Evolutionary conservation across 2,797 vertebrate genomes (phyloP).

Genomic region (Mastacembelus armatus): DNA sequence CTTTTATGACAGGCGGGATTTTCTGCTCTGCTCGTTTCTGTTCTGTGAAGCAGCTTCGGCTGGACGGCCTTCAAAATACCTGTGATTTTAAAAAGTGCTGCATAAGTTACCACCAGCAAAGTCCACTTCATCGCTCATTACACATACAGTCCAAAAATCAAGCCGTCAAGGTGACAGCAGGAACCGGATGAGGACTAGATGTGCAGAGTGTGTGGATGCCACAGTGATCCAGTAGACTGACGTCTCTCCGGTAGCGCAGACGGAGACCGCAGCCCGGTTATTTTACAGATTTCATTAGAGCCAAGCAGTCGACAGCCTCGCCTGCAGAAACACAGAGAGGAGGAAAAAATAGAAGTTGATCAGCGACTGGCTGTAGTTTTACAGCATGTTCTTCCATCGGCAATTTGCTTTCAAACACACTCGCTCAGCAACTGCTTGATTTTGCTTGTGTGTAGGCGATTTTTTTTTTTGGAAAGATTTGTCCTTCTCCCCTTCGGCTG

Average conservation of each 20-base stretch:
- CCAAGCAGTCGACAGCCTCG: constrained; percentile 63
- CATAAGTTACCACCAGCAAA: neutral
- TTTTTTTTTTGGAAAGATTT: constrained; percentile 47
- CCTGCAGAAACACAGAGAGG: constrained; percentile 35
- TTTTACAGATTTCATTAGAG: constrained; percentile 65
- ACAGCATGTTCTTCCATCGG: constrained; percentile 76
- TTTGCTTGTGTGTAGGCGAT: constrained; percentile 53
- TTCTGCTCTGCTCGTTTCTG: neutral
- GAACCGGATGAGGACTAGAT: constrained; percentile 42
- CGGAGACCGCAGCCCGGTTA: constrained; percentile 72
- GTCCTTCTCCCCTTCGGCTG: constrained; percentile 55
- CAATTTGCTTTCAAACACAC: constrained; percentile 56
- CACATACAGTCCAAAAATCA: too few relatives aligned
- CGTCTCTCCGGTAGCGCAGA: constrained; percentile 76
- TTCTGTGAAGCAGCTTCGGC: neutral
- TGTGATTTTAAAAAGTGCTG: neutral
- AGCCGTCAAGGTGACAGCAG: constrained; percentile 54
- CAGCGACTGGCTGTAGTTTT: constrained; percentile 55
- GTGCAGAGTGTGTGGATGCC: constrained; percentile 57
- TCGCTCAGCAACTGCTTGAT: constrained; percentile 71
- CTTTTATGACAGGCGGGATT: neutral
- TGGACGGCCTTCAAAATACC: neutral
- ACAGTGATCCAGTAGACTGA: constrained; percentile 77
- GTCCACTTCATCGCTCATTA: neutral
- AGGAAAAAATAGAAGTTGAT: constrained; percentile 35